Evolutionary conservation across 2,113 vertebrate species (phyloP).

Genomic region (Hydrolagus affinis): DNA sequence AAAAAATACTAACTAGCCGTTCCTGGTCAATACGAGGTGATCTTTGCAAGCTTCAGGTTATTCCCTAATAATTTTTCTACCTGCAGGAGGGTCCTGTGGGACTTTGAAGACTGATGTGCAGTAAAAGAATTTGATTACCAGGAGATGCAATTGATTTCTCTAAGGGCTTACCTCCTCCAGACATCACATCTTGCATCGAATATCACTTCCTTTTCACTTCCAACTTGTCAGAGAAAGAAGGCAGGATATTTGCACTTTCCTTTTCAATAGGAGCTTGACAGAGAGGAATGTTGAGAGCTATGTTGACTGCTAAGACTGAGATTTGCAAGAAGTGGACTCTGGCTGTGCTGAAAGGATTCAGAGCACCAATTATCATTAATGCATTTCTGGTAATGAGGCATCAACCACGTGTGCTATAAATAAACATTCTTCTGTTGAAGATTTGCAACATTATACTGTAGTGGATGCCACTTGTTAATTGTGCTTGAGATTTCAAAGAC

Average conservation of each 20-base stretch:
- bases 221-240: constrained; percentile 11
- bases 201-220: constrained; percentile 4
- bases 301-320: background rate
- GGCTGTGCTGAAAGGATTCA: background rate
- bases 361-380: background rate
- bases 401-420: background rate
- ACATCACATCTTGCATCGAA: background rate
- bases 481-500: background rate
- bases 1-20: background rate
- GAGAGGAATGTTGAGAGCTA: constrained; percentile 12
- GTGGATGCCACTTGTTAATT: background rate
- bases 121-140: constrained; percentile 3
- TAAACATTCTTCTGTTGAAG: background rate
- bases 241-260: background rate
- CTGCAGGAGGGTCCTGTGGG: constrained; percentile 15
- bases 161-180: background rate
- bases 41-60: background rate
- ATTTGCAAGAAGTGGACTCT: background rate
- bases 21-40: constrained; percentile 12
- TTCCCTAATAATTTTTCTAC: too few species aligned
- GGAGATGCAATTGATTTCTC: constrained; percentile 22
- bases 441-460: background rate
- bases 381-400: background rate
- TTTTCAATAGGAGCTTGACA: background rate
- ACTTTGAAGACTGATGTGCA: constrained; percentile 11